Evolutionary conservation across 2,888 invertebrate species (phyloP).

Genomic region (Lepidonotus clava): DNA sequence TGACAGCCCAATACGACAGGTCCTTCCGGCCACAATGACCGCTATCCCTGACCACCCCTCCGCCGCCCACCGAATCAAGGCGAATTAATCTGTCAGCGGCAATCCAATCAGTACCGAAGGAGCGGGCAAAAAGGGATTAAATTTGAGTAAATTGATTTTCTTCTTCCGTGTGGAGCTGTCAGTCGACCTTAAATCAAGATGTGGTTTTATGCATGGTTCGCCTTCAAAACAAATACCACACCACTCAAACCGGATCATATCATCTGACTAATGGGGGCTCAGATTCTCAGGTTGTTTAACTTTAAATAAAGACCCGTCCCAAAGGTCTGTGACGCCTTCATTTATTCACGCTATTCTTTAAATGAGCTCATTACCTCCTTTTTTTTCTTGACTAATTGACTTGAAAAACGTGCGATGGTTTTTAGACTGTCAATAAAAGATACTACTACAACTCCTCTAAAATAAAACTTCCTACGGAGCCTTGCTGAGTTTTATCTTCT

Average conservation of each 20-base stretch:
- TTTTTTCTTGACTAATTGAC: too few species aligned
- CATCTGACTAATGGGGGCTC: conserved; percentile 1
- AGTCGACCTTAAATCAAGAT: background rate
- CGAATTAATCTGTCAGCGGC: background rate
- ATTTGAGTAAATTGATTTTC: conserved; percentile 1
- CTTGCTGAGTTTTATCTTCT: too few species aligned
- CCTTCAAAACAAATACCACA: too few species aligned
- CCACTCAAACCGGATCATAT: conserved; percentile 5
- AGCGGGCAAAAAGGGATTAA: background rate
- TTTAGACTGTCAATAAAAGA: too few species aligned
- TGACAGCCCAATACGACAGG: too few species aligned
- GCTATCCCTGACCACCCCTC: background rate
- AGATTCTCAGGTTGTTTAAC: background rate
- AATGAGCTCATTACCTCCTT: too few species aligned
- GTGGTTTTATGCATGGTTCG: background rate
- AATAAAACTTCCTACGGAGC: too few species aligned
- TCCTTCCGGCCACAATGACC: background rate
- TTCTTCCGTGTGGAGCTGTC: background rate
- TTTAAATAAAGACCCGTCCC: background rate
- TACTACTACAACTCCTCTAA: too few species aligned
- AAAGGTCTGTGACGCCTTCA: too few species aligned
- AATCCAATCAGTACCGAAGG: background rate
- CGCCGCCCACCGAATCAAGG: background rate
- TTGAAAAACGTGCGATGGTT: too few species aligned
- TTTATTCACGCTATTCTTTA: background rate